These are phyloP conservation scores for Lampropteryx suffumata DNA, from an alignment of 2,888 invertebrate species.

Conservation along the genomic window DNA sequence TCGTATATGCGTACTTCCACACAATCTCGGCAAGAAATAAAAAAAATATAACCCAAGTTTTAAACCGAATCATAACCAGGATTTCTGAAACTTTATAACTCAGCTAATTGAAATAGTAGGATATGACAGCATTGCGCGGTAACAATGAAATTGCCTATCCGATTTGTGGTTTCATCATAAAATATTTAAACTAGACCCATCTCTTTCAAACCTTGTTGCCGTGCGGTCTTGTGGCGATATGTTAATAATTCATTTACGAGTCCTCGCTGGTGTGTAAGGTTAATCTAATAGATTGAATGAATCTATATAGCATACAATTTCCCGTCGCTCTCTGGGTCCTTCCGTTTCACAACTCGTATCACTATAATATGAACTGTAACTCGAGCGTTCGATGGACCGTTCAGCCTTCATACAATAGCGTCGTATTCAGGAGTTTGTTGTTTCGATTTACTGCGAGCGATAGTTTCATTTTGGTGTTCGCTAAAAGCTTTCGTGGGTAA, in stretches of 20 bases:
- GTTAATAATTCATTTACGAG: constrained; percentile 30
- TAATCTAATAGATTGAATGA: constrained; percentile 42
- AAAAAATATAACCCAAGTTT: too few species aligned
- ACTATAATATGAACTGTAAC: constrained; percentile 29
- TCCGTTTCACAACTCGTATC: constrained; percentile 40
- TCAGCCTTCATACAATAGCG: constrained; percentile 21
- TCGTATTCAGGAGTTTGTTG: constrained; percentile 27
- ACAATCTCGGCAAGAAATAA: too few species aligned
- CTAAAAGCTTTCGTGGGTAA: constrained; percentile 52
- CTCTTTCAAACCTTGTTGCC: constrained; percentile 10
- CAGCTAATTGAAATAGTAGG: too few species aligned
- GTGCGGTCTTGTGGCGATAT: constrained; percentile 16
- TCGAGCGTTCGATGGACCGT: constrained; percentile 5
- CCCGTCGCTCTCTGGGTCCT: constrained; percentile 43
- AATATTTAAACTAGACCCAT: constrained; percentile 1
- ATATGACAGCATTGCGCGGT: too few species aligned
- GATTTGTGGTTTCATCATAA: neutral
- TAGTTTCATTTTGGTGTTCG: constrained; percentile 40
- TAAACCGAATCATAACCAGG: too few species aligned
- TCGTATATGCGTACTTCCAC: too few species aligned
- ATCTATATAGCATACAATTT: constrained; percentile 51
- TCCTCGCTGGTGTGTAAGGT: constrained; percentile 31
- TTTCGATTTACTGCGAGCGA: constrained; percentile 21
- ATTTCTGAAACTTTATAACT: too few species aligned
- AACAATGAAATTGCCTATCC: too few species aligned